A percentile compares a stretch with the other conserved stretches of the same genome.
Evolutionary conservation across 2,888 invertebrate species (phyloP).

Genomic region (Troglohyphantes excavatus): DNA sequence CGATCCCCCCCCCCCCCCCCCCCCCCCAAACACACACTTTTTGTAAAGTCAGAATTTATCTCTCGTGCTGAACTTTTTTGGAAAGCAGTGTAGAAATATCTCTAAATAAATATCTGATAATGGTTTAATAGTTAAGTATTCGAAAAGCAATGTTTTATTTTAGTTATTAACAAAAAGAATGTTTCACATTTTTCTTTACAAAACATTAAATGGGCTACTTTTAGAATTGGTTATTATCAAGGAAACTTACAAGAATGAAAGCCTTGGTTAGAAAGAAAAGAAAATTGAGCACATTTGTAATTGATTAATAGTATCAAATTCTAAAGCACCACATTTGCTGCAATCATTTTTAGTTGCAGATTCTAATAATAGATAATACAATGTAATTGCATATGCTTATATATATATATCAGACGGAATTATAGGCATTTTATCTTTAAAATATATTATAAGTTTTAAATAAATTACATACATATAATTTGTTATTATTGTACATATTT

Average conservation of each 20-base stretch:
- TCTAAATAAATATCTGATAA: too few relatives aligned
- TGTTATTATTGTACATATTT: constrained; percentile 44
- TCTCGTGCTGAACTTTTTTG: too few relatives aligned
- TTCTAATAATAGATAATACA: constrained; percentile 11
- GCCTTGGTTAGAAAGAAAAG: not conserved
- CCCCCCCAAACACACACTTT: too few relatives aligned
- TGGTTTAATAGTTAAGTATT: too few relatives aligned
- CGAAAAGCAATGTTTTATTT: too few relatives aligned
- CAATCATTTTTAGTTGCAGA: not conserved
- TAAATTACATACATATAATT: not conserved
- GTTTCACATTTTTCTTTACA: too few relatives aligned
- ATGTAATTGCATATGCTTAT: constrained; percentile 1
- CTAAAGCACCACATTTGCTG: constrained; percentile 40
- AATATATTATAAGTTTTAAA: constrained; percentile 10
- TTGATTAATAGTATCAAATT: constrained; percentile 11
- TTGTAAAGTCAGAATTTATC: too few relatives aligned
- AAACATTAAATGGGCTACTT: not conserved
- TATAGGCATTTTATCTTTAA: constrained; percentile 27
- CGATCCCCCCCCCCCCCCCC: too few relatives aligned
- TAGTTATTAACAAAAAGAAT: too few relatives aligned
- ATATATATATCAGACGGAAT: constrained; percentile 46
- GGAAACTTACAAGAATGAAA: not conserved
- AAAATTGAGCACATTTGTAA: constrained; percentile 40
- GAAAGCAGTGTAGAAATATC: too few relatives aligned
- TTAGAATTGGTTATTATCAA: not conserved